Percentiles rank a stretch among this genome's conserved stretches.
Conservation (phyloP, 2,888 invertebrate species). For the Ptychoptera contaminata region DNA sequence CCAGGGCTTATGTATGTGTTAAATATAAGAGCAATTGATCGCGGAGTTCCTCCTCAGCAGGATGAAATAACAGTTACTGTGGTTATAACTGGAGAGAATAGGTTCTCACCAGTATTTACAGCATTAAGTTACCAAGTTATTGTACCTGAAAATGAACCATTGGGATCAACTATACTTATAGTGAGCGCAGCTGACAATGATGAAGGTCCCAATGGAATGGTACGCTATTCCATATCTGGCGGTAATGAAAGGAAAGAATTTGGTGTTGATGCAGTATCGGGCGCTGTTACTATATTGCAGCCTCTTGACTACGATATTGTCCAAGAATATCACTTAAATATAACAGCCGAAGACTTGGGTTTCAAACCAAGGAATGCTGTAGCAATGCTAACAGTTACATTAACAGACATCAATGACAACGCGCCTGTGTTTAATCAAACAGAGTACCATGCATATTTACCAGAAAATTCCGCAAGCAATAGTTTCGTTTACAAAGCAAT, state of each 20-base stretch:
- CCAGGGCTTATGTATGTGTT: constrained; percentile 50
- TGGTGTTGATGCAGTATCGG: constrained; percentile 56
- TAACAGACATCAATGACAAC: constrained; percentile 90
- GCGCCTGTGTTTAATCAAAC: constrained; percentile 71
- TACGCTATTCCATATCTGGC: constrained; percentile 67
- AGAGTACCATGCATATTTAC: constrained; percentile 58
- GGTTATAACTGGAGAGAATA: constrained; percentile 74
- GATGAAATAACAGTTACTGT: constrained; percentile 59
- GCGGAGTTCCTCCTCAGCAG: constrained; percentile 72
- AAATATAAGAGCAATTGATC: constrained; percentile 62
- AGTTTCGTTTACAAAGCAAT: constrained; percentile 57
- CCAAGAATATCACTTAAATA: constrained; percentile 70
- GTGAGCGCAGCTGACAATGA: constrained; percentile 76
- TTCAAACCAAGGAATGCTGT: constrained; percentile 62
- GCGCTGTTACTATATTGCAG: constrained; percentile 63
- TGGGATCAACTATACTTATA: constrained; percentile 70
- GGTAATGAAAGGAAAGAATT: constrained; percentile 73
- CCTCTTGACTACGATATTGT: constrained; percentile 75
- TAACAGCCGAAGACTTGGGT: constrained; percentile 75
- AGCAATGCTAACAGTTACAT: constrained; percentile 66
- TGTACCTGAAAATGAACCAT: constrained; percentile 79
- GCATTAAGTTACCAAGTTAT: constrained; percentile 76
- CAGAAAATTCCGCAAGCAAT: constrained; percentile 66
- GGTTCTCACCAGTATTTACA: constrained; percentile 63
- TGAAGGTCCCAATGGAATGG: constrained; percentile 76